Evolutionary conservation across 2,888 invertebrate species (phyloP).

Genomic region (Epistrophella euchroma): DNA sequence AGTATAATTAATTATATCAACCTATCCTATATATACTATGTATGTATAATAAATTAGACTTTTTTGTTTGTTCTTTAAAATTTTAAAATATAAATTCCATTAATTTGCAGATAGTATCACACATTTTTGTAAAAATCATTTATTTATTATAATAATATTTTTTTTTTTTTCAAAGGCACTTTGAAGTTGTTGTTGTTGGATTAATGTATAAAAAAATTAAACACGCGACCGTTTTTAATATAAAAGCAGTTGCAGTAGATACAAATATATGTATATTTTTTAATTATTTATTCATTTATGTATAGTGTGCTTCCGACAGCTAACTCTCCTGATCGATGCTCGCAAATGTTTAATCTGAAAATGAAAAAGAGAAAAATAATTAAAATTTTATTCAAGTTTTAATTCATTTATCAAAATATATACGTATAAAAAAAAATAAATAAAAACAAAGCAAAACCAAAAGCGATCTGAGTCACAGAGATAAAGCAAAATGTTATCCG

Average conservation of each 20-base stretch:
- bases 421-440: slow-evolving; percentile 17
- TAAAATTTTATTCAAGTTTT: slow-evolving; percentile 48
- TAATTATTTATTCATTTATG: slow-evolving; percentile 15
- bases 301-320: slow-evolving; percentile 39
- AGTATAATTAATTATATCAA: slow-evolving; percentile 40
- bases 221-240: slow-evolving; percentile 39
- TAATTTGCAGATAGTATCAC: slow-evolving; percentile 60
- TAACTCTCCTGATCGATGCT: slow-evolving; percentile 46
- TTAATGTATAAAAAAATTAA: slow-evolving; percentile 13
- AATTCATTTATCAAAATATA: slow-evolving; percentile 35
- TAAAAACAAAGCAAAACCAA: slow-evolving; percentile 24
- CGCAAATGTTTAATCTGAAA: slow-evolving; percentile 60
- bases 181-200: slow-evolving; percentile 23
- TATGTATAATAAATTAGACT: slow-evolving; percentile 57
- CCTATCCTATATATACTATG: slow-evolving; percentile 17
- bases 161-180: slow-evolving; percentile 48
- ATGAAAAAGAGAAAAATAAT: slow-evolving; percentile 37
- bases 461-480: slow-evolving; percentile 55
- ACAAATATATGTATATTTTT: neutral
- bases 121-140: slow-evolving; percentile 59
- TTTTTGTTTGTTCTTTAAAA: slow-evolving; percentile 32
- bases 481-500: slow-evolving; percentile 51
- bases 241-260: slow-evolving; percentile 43
- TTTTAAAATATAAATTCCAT: slow-evolving; percentile 54
- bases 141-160: neutral